Conservation (phyloP, 2,797 vertebrate species). For the Eulemur rubriventer region DNA sequence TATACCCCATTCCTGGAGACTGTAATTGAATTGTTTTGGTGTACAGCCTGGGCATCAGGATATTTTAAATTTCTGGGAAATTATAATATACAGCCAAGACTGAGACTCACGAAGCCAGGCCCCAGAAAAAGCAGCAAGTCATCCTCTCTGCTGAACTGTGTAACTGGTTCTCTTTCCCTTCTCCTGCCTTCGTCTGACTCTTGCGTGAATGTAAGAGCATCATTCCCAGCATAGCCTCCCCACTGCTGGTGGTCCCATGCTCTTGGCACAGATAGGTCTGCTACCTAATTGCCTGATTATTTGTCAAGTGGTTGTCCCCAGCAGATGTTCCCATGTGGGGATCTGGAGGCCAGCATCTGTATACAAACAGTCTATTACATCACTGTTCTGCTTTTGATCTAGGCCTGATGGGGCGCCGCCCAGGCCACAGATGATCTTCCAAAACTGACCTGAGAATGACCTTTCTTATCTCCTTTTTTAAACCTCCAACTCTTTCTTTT, state of each 20-base stretch:
- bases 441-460: conserved; percentile 9
- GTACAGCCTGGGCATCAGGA: not conserved
- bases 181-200: not conserved
- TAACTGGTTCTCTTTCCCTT: not conserved
- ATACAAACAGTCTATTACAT: conserved; percentile 85
- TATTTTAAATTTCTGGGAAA: not conserved
- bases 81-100: not conserved
- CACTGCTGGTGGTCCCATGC: conserved; percentile 60
- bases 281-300: conserved; percentile 82
- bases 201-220: not conserved
- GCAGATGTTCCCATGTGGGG: conserved; percentile 86
- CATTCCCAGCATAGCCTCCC: not conserved
- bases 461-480: not conserved
- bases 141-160: not conserved
- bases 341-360: conserved; percentile 83
- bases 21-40: not conserved
- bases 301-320: conserved; percentile 82
- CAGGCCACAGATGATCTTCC: conserved; percentile 23
- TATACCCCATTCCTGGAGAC: not conserved
- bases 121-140: not conserved
- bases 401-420: conserved; percentile 70
- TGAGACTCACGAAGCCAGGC: not conserved
- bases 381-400: conserved; percentile 86
- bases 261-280: conserved; percentile 62
- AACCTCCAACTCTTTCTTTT: not conserved